Conservation (phyloP, 2,113 vertebrate genomes). For the Catharus bicknelli region DNA sequence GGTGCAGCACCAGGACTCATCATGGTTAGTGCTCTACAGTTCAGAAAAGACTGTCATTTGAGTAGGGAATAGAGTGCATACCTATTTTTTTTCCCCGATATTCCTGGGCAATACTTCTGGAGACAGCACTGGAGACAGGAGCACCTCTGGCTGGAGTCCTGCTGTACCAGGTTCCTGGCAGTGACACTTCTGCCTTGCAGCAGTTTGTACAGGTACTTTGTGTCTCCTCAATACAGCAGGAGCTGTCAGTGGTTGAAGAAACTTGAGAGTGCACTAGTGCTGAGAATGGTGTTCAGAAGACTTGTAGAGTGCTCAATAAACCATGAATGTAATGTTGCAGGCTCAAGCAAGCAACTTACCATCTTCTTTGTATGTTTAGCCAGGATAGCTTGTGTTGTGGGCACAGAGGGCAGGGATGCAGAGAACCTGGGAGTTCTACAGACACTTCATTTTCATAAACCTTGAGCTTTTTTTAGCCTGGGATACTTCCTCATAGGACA, state of each 20-base stretch:
- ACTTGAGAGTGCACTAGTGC: neutral
- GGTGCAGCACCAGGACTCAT: neutral
- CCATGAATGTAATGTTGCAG: neutral
- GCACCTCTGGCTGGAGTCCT: neutral
- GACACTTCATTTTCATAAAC: neutral
- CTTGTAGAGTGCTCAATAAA: fast-evolving
- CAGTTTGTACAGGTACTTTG: neutral
- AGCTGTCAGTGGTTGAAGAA: neutral
- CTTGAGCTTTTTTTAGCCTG: neutral
- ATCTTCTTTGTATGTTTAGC: neutral
- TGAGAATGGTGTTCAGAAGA: neutral
- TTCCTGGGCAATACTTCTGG: neutral
- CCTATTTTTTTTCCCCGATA: neutral
- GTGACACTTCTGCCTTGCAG: neutral
- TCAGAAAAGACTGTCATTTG: neutral
- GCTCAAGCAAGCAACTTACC: neutral
- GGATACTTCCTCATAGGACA: neutral
- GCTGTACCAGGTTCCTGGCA: neutral
- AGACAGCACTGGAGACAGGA: neutral
- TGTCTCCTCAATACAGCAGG: neutral
- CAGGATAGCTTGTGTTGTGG: neutral
- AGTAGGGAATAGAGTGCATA: neutral
- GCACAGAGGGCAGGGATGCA: neutral
- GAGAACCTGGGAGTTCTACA: neutral
- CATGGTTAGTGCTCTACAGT: neutral